Evolutionary conservation across 2,113 vertebrate species (phyloP), one percentile per base, ranked within the genome.

Genomic region (Centrocercus urophasianus): DNA sequence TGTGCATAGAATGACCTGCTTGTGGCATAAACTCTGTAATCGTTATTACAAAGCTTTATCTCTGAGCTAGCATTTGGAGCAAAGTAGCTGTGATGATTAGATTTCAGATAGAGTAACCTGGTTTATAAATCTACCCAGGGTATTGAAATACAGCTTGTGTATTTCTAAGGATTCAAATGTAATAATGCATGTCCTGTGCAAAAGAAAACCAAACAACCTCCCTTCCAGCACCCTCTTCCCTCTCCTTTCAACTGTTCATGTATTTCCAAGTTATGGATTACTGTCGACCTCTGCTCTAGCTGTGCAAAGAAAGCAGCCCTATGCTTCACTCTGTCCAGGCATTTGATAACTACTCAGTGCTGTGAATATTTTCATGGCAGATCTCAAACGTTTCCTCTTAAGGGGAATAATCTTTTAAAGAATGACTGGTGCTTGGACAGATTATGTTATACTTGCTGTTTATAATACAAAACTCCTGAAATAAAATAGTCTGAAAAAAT

Each of bases 191-290:
- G 32, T 73, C 24, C 59, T 79, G 54, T 70, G 38, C 73, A 54
- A 34, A 64, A 65, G 64, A 65, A 76, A 34, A 1, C 2, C 36
- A 43, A 7, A 2, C 14, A 65, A 11, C 32, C 66, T 86, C n/a
- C 24, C 15, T 47, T 64, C 47, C n/a, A 66, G 61, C 9, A 21
- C 20, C 20, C 15, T 1, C 17, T 11, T 1, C 5, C 13, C 8
- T 5, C 32, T 40, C 4, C 19, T 34, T 36, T 21, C 32, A 69
- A 18, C 6, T 5, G 27, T 25, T 11, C 6, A 1, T 14, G 1
- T 13, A 20, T 45, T 75, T 89, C 66, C 10, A 20, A 43, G 19
- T 24, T 86, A 30, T 13, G 5, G 32, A 7, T 89, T 63, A 10
- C 13, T 24, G 4, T 67, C 67, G 59, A 8, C 28, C 21, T 86